Conservation (phyloP, 2,797 vertebrate species). For the Pantherophis vulpinus region DNA sequence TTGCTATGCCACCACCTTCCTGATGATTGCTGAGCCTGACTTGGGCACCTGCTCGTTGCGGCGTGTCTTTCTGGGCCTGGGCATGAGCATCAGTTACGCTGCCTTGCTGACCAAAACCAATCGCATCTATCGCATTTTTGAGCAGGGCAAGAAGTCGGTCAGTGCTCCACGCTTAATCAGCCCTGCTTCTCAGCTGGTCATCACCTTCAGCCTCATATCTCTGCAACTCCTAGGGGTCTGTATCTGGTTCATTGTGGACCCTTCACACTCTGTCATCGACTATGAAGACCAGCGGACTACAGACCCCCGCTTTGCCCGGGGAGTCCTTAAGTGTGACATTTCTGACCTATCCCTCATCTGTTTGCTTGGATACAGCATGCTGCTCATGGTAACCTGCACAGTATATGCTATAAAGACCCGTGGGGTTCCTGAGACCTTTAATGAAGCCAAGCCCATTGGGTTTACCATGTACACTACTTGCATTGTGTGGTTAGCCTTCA, state of each 20-base stretch:
- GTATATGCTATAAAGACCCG: slow-evolving; percentile 97
- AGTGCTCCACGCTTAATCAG: slow-evolving; percentile 92
- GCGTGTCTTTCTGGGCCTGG: slow-evolving; percentile 90
- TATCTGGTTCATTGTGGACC: slow-evolving; percentile 94
- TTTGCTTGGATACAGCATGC: slow-evolving; percentile 95
- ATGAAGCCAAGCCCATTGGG: slow-evolving; percentile 96
- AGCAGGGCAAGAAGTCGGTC: slow-evolving; percentile 94
- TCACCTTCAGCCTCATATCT: slow-evolving; percentile 94
- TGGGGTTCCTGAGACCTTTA: slow-evolving; percentile 95
- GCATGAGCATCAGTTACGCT: slow-evolving; percentile 96
- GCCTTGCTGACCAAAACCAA: slow-evolving; percentile 97
- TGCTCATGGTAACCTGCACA: slow-evolving; percentile 98
- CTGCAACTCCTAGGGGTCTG: slow-evolving; percentile 93
- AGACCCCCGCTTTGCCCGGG: slow-evolving; percentile 85
- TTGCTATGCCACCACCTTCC: slow-evolving; percentile 92
- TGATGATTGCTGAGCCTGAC: slow-evolving; percentile 91
- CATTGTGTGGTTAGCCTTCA: slow-evolving; percentile 97
- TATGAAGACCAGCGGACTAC: slow-evolving; percentile 93
- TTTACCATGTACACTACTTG: slow-evolving; percentile 99
- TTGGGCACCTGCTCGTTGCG: slow-evolving; percentile 87
- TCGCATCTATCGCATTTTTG: slow-evolving; percentile 96
- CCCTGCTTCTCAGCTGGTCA: slow-evolving; percentile 91
- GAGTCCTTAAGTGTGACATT: slow-evolving; percentile 94
- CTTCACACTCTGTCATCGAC: slow-evolving; percentile 91
- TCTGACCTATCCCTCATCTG: slow-evolving; percentile 96